Conservation (phyloP, 2,113 vertebrate species). For the Nyctibius bracteatus region DNA sequence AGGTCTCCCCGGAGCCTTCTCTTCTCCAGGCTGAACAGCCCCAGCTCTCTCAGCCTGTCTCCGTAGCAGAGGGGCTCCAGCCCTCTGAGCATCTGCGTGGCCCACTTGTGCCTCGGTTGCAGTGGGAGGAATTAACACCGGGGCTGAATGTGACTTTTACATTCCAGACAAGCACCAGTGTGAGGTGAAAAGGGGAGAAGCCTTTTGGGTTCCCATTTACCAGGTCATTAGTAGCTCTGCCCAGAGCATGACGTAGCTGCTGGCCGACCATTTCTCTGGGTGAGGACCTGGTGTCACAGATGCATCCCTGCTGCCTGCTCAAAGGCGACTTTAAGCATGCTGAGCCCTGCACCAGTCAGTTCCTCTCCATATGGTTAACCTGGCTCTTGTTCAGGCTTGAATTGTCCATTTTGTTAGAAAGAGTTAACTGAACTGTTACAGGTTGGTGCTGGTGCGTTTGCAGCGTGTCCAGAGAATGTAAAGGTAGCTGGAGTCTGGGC, state of each 20-base stretch:
- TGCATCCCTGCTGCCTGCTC: not conserved
- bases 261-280: not conserved
- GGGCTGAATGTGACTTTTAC: not conserved
- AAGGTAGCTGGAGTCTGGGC: not conserved
- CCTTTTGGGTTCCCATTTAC: not conserved
- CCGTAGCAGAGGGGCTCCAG: no score
- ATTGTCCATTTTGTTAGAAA: fast-evolving
- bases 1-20: no score
- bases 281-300: not conserved
- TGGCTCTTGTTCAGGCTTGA: not conserved
- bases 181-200: not conserved
- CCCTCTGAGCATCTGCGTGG: no score
- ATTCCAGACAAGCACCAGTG: fast-evolving
- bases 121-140: not conserved
- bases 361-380: fast-evolving
- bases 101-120: not conserved
- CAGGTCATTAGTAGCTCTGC: not conserved
- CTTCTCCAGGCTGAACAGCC: no score
- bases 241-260: not conserved
- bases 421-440: not conserved
- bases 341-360: not conserved
- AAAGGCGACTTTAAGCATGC: not conserved
- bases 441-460: not conserved
- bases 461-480: not conserved
- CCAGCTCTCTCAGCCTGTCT: no score